phyloP scores from a whole-genome alignment of 2,888 invertebrate genomes.

The Conus canariensis region DNA sequence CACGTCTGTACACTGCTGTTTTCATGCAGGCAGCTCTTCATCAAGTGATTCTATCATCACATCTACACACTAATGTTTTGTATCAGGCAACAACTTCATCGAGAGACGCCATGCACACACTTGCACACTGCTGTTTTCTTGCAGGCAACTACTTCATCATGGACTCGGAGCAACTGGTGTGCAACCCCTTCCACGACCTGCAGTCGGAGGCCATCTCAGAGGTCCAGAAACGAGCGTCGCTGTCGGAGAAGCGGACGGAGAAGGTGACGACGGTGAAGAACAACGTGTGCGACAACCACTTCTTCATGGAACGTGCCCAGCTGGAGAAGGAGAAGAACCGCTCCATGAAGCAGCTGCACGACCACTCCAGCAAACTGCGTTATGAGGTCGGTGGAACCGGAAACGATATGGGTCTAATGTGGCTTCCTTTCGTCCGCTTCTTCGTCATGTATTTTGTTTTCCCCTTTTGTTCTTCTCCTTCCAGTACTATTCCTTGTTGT shows the following conservation, averaged over 20 bases:
- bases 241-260: slow-evolving; percentile 59
- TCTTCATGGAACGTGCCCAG: slow-evolving; percentile 54
- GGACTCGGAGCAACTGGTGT: slow-evolving; percentile 71
- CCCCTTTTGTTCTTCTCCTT: background rate
- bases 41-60: slow-evolving; percentile 45
- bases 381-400: slow-evolving; percentile 59
- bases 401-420: too few relatives aligned
- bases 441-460: background rate
- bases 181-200: slow-evolving; percentile 67
- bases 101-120: too few relatives aligned
- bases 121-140: too few relatives aligned
- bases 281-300: slow-evolving; percentile 71
- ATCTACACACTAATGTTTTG: too few relatives aligned
- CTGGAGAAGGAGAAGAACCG: slow-evolving; percentile 62
- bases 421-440: too few relatives aligned
- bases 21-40: slow-evolving; percentile 71
- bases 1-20: too few relatives aligned
- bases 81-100: too few relatives aligned
- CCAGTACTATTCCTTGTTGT: background rate
- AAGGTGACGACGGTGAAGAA: slow-evolving; percentile 70
- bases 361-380: slow-evolving; percentile 62
- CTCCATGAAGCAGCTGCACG: slow-evolving; percentile 64
- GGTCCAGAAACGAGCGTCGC: slow-evolving; percentile 58
- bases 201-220: slow-evolving; percentile 63
- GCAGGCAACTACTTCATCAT: slow-evolving; percentile 75